Base-by-base conservation (phyloP, 2,888 invertebrate species). In the Mimachlamys varia region DNA sequence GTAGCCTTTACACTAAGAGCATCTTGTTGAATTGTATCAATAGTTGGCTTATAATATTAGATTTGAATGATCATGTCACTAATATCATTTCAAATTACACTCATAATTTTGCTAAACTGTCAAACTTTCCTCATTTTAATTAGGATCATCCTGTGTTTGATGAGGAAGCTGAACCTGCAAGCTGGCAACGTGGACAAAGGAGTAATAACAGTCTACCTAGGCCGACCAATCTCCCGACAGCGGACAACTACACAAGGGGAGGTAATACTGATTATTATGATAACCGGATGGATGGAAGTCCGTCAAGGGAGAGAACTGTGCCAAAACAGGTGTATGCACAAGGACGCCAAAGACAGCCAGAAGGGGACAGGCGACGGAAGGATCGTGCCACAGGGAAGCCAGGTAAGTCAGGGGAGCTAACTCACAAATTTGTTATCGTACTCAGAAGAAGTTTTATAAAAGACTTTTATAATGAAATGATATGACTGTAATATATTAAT, bases 271-370 rank as follows among this genome's bases (percentile, higher is more conserved):
- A 33, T 33, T 76, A 76, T 76, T 76, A 76, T 76, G 22, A 17
- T 5, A 27, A 76, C 76, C 27, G 22, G 27, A 33, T 76, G 76
- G 27, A 76, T 27, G 76, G 33, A 76, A 76, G 76, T 76, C 76
- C 76, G 1, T 76, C 76, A 76, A 76, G 76, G 76, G 76, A 76
- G 76, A 76, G 76, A 76, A 76, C 76, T 76, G 33, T 76, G 76
- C 76, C 76, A 33, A 76, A 76, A 33, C 76, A 76, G 33, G 2
- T 76, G 12, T 33, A 76, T 76, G 76, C 27, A 76, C 76, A 76
- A 76, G 76, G 76, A 33, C 76, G 27, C 10, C 76, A 27, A 33
- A 76, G 22, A 33, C 33, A 27, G 27, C 13, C 76, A 33, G 76
- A 76, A 4, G 76, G 76, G 12, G 76, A 76, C 13, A 12, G 76